Percentiles rank a stretch among this genome's conserved stretches.
Conservation (phyloP, 2,888 invertebrate species). For the Ligdia adustata region DNA sequence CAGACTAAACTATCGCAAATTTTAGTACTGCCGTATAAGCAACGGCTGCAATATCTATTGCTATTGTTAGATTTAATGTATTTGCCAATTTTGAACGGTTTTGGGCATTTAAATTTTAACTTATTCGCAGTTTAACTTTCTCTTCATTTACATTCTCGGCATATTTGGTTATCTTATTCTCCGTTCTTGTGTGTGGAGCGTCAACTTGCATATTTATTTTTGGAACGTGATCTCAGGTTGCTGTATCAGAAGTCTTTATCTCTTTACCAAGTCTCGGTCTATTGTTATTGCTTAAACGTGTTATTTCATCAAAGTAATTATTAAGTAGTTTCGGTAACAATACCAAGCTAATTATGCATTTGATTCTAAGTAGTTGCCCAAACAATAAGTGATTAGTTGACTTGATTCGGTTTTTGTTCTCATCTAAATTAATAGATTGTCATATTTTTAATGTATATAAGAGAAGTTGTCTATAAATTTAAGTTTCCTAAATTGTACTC, state of each 20-base stretch:
- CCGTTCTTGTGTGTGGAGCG: conserved; percentile 24
- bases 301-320: conserved; percentile 51
- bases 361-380: conserved; percentile 31
- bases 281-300: conserved; percentile 45
- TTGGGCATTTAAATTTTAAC: conserved; percentile 27
- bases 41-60: too few relatives aligned
- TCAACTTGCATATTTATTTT: conserved; percentile 36
- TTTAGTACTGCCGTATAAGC: too few relatives aligned
- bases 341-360: conserved; percentile 40
- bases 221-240: conserved; percentile 34
- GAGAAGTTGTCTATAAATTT: too few relatives aligned
- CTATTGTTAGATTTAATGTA: conserved; percentile 6
- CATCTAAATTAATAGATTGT: not conserved
- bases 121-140: conserved; percentile 33
- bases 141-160: conserved; percentile 39
- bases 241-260: conserved; percentile 26
- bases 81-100: conserved; percentile 9
- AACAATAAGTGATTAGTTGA: conserved; percentile 49
- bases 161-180: conserved; percentile 30
- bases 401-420: conserved; percentile 36
- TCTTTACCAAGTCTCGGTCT: conserved; percentile 24
- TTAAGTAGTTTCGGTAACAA: conserved; percentile 58
- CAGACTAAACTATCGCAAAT: too few relatives aligned
- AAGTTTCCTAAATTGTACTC: too few relatives aligned
- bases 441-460: too few relatives aligned